phyloP scores from a whole-genome alignment of 2,797 vertebrate genomes.

The Eurystomus glaucurus region DNA sequence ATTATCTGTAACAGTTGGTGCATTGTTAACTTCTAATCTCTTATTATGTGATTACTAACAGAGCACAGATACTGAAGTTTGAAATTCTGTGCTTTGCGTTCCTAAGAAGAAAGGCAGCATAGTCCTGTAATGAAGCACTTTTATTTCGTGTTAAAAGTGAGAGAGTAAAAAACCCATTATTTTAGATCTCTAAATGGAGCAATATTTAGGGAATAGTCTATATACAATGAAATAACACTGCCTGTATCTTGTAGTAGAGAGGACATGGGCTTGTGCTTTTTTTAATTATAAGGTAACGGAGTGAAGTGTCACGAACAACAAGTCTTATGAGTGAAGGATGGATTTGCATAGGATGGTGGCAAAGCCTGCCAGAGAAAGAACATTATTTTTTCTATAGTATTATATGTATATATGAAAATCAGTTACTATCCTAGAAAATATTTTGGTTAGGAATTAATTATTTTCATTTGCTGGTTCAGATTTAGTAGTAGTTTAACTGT shows the following conservation, averaged over 20 bases:
- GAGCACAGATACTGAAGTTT: neutral
- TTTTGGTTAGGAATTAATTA: neutral
- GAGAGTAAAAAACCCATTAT: neutral
- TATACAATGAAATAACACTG: neutral
- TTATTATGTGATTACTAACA: neutral
- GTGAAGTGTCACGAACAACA: neutral
- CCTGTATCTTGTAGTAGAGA: rapidly evolving
- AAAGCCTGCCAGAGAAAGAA: neutral
- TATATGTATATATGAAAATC: neutral
- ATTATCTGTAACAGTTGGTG: neutral
- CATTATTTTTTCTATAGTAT: neutral
- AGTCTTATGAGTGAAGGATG: neutral
- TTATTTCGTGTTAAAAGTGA: neutral
- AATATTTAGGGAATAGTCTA: neutral
- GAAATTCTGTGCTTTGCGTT: neutral
- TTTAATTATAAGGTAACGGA: neutral
- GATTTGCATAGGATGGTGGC: neutral
- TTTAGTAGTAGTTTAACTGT: neutral
- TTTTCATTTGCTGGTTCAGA: neutral
- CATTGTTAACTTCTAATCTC: slow-evolving; percentile 30
- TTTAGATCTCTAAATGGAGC: neutral
- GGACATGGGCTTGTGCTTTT: neutral
- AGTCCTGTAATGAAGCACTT: neutral
- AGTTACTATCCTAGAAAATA: neutral
- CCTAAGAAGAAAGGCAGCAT: neutral